These are phyloP conservation scores for Gnathonemus echidnorhynchus DNA, from an alignment of 2,113 vertebrate species.

Conservation along the genomic window DNA sequence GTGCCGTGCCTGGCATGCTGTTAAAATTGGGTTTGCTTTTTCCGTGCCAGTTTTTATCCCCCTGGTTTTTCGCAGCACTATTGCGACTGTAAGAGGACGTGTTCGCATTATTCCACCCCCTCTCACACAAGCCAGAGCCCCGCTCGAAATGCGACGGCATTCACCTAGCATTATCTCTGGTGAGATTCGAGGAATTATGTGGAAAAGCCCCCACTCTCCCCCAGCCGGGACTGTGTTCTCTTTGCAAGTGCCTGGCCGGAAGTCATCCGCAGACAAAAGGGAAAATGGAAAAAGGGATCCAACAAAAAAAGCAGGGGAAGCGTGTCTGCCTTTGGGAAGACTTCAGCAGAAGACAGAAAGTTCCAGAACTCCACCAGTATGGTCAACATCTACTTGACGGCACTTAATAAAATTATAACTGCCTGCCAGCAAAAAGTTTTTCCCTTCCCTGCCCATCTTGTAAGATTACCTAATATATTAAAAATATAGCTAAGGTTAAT, in stretches of 20 bases:
- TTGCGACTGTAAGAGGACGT: constrained; percentile 21
- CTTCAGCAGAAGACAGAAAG: background rate
- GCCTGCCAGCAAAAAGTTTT: background rate
- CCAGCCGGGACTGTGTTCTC: background rate
- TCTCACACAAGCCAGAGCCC: constrained; percentile 23
- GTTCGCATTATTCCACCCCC: constrained; percentile 35
- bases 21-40: background rate
- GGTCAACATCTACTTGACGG: background rate
- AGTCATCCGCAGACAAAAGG: background rate
- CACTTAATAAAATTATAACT: background rate
- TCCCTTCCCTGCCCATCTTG: background rate
- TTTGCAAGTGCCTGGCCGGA: background rate
- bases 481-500: background rate
- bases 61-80: constrained; percentile 25
- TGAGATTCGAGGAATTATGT: constrained; percentile 26
- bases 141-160: constrained; percentile 32
- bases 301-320: background rate
- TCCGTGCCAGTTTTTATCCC: background rate
- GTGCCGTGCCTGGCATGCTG: background rate
- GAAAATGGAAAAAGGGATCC: background rate
- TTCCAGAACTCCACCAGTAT: background rate
- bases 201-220: background rate
- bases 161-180: constrained; percentile 27
- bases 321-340: background rate
- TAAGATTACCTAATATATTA: background rate